Percentiles rank a stretch among this genome's conserved stretches.
Conservation (phyloP, 1,140 invertebrate genomes). For the Ceratitis capitata region DNA sequence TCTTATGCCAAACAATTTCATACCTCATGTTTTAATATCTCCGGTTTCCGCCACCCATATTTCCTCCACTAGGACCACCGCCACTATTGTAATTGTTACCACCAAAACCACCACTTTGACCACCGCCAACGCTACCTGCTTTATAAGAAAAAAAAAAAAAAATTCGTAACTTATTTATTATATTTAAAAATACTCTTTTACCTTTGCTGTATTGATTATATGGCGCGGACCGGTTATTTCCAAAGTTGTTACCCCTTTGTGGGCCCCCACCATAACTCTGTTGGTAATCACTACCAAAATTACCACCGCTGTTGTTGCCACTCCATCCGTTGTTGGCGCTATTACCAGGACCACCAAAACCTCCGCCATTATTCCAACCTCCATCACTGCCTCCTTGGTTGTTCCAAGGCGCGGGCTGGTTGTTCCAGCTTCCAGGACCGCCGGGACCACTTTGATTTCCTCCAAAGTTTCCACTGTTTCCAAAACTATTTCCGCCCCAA, state of each 20-base stretch:
- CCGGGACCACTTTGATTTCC: slow-evolving; percentile 52
- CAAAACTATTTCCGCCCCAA: slow-evolving; percentile 56
- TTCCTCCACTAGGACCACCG: slow-evolving; percentile 53
- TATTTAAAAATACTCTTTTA: slow-evolving; percentile 37
- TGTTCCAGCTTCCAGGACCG: slow-evolving; percentile 56
- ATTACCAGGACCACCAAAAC: slow-evolving; percentile 56
- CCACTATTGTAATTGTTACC: slow-evolving; percentile 55
- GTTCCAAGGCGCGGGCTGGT: slow-evolving; percentile 55
- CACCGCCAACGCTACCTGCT: slow-evolving; percentile 62
- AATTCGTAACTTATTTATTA: too few species aligned
- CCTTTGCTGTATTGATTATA: slow-evolving; percentile 66
- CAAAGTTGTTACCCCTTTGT: slow-evolving; percentile 72
- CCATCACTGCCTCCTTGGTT: slow-evolving; percentile 51
- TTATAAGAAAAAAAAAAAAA: slow-evolving; percentile 24
- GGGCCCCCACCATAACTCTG: slow-evolving; percentile 79
- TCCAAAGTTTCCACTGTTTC: slow-evolving; percentile 64
- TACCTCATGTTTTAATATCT: slow-evolving; percentile 55
- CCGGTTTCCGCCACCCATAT: slow-evolving; percentile 62
- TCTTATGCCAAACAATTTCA: background rate
- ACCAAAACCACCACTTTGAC: slow-evolving; percentile 49
- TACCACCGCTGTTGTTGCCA: slow-evolving; percentile 66
- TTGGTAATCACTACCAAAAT: slow-evolving; percentile 79
- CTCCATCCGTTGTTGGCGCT: slow-evolving; percentile 65
- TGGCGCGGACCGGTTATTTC: slow-evolving; percentile 70
- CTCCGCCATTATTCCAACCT: slow-evolving; percentile 43